phyloP scores from a whole-genome alignment of 2,797 vertebrate genomes.

The Macropodus opercularis region DNA sequence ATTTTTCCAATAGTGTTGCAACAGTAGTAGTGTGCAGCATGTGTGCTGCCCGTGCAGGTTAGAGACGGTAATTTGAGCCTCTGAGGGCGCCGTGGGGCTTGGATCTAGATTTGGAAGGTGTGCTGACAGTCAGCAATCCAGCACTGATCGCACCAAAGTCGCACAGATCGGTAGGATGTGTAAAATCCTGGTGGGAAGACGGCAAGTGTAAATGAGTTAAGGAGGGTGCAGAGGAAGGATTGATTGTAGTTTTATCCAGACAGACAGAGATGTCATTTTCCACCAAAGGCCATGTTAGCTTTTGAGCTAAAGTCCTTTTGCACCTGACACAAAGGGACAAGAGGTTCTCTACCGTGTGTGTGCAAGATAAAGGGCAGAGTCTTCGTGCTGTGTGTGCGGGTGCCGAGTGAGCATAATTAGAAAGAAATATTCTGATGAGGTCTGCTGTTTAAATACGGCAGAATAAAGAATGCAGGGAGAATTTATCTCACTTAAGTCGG shows the following conservation, averaged over 20 bases:
- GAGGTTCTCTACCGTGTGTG: slow-evolving; percentile 50
- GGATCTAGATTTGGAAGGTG: slow-evolving; percentile 73
- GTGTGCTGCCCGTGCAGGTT: slow-evolving; percentile 67
- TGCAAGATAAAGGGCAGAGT: slow-evolving; percentile 4
- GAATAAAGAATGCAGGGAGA: slow-evolving; percentile 25
- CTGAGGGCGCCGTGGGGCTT: slow-evolving; percentile 54
- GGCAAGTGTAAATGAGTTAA: slow-evolving; percentile 72
- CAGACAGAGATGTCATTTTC: slow-evolving; percentile 67
- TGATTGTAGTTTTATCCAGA: slow-evolving; percentile 64
- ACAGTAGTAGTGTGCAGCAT: slow-evolving; percentile 49
- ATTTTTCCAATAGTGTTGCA: slow-evolving; percentile 38
- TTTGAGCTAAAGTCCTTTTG: slow-evolving; percentile 69
- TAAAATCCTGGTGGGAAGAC: slow-evolving; percentile 68
- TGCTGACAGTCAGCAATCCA: slow-evolving; percentile 78
- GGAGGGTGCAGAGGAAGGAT: slow-evolving; percentile 50
- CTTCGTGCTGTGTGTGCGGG: neutral
- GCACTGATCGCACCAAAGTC: slow-evolving; percentile 72
- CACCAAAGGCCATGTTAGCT: slow-evolving; percentile 47
- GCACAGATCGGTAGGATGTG: slow-evolving; percentile 74
- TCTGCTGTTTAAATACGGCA: slow-evolving; percentile 19
- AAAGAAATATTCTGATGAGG: slow-evolving; percentile 8
- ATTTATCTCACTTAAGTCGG: slow-evolving; percentile 25
- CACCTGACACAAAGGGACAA: slow-evolving; percentile 68
- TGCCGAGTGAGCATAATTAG: slow-evolving; percentile 13
- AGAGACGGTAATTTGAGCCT: slow-evolving; percentile 76